Evolutionary conservation across 1,140 invertebrate species (phyloP), one percentile per base, ranked within the genome.

Genomic region (Tribolium castaneum): DNA sequence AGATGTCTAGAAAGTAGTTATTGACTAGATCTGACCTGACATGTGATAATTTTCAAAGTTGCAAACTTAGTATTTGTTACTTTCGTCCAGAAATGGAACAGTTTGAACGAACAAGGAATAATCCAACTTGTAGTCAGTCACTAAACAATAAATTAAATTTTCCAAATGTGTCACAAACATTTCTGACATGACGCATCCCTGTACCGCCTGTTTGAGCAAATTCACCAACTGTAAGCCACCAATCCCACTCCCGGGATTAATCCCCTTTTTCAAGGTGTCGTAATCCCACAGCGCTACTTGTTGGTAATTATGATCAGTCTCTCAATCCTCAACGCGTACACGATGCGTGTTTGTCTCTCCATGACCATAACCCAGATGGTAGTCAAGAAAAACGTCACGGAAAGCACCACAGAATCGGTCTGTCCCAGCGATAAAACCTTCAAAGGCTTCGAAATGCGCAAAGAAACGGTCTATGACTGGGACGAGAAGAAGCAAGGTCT

Each of bases 281-380:
- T 90, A 62, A 88, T 93, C 83, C 92, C 93, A 1, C 93, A 94
- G 85, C 86, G 94, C 87, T 93, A 92, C 88, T 89, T 95, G 50
- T 90, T 96, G 83, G 93, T 94, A 1, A 87, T 96, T 6, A 93
- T 97, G 92, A 95, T 94, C 12, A 96, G 97, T 83, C 84, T 95
- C 78, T 94, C 94, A 6, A 90, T 96, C 39, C 90, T 93, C 10
- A 96, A 95, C 85, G 93, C 96, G 1, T 98, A 98, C 86, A 93
- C 95, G 9, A 94, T 98, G 93, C 89, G 96, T 34, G 93, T 96
- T 1, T 95, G 94, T 81, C 89, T 98, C 2, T 97, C 95, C 81
- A 92, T 98, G 14, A 95, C 96, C 4, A 97, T 98, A 80, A 96
- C 96, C n/a, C 94, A 95, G 82, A 97, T 98, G 94, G 82, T 84